Conservation (phyloP, 2,797 vertebrate genomes). For the Rhinella marina region DNA sequence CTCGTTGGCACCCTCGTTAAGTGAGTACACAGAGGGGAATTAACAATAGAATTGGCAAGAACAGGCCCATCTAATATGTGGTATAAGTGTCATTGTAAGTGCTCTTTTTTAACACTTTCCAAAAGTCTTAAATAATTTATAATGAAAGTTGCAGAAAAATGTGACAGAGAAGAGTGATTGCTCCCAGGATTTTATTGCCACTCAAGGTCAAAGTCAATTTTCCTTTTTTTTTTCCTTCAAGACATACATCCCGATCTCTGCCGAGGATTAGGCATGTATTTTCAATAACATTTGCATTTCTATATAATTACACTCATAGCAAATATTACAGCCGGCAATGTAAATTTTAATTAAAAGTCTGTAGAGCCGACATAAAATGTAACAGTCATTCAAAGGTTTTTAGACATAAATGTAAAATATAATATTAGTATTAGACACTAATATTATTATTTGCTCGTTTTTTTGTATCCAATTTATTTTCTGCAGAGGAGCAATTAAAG, state of each 20-base stretch:
- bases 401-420: neutral
- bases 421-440: neutral
- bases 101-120: slow-evolving; percentile 61
- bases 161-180: slow-evolving; percentile 53
- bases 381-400: slow-evolving; percentile 2
- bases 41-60: slow-evolving; percentile 60
- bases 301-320: slow-evolving; percentile 17
- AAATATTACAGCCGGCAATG: neutral
- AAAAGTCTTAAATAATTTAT: slow-evolving; percentile 62
- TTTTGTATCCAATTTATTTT: neutral
- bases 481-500: neutral
- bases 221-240: neutral
- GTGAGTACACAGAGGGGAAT: slow-evolving; percentile 54
- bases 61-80: slow-evolving; percentile 37
- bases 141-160: slow-evolving; percentile 55
- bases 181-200: slow-evolving; percentile 19
- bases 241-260: neutral
- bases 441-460: neutral
- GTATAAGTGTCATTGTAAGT: slow-evolving; percentile 54
- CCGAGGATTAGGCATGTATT: neutral
- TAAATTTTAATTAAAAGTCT: slow-evolving; percentile 29
- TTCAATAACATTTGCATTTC: slow-evolving; percentile 29
- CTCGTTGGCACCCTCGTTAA: slow-evolving; percentile 52
- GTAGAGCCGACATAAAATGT: neutral
- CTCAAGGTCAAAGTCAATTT: slow-evolving; percentile 52